Percentiles rank a stretch among this genome's conserved stretches.
Evolutionary conservation across 2,888 invertebrate species (phyloP).

Genomic region (Aethes cnicana): DNA sequence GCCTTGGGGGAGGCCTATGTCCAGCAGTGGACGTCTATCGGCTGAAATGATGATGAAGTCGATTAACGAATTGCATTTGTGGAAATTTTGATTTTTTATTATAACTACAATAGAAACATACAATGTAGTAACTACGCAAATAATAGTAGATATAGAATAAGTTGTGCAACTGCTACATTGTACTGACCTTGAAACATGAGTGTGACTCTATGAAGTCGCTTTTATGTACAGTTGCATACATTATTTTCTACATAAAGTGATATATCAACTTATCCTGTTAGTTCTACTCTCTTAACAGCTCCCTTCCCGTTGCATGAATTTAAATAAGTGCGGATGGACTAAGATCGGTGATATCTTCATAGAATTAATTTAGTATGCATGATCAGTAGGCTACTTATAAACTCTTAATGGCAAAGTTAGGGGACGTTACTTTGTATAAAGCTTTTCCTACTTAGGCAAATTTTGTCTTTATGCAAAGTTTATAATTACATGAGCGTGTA

Average conservation of each 20-base stretch:
- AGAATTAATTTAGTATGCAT: conserved; percentile 21
- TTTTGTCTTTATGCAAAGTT: conserved; percentile 20
- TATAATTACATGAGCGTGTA: conserved; percentile 25
- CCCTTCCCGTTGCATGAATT: conserved; percentile 1
- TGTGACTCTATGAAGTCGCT: too few relatives aligned
- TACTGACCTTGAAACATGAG: too few relatives aligned
- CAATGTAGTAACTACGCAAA: too few relatives aligned
- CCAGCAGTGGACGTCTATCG: too few relatives aligned
- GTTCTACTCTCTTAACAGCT: not conserved
- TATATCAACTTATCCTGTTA: not conserved
- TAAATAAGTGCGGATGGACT: conserved; percentile 1
- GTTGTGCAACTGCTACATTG: too few relatives aligned
- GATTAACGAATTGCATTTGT: too few relatives aligned
- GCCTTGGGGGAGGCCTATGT: too few relatives aligned
- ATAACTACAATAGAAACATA: too few relatives aligned
- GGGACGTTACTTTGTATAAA: conserved; percentile 14
- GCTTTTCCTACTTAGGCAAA: conserved; percentile 25
- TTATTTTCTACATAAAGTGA: not conserved
- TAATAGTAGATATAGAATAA: too few relatives aligned
- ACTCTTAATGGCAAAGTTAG: conserved; percentile 27
- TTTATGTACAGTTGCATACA: too few relatives aligned
- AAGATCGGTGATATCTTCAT: conserved; percentile 11
- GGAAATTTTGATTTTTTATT: too few relatives aligned
- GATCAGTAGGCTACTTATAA: conserved; percentile 27
- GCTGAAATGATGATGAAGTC: too few relatives aligned